phyloP scores from a whole-genome alignment of 2,888 invertebrate species.

The Agonopterix alstromeriana region DNA sequence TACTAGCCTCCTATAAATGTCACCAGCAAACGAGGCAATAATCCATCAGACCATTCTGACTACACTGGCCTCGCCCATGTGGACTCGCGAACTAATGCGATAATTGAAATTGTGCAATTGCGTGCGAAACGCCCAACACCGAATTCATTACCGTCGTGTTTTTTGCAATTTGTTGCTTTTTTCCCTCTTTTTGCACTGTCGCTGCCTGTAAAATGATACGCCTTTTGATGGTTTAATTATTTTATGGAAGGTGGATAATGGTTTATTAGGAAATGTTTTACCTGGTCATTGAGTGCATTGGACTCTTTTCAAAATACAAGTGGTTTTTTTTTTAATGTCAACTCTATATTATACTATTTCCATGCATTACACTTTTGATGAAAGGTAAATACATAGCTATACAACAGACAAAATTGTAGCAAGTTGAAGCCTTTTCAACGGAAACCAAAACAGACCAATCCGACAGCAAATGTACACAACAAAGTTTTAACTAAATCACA shows the following conservation, averaged over 20 bases:
- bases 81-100: conserved; percentile 47
- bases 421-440: not conserved
- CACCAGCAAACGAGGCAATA: conserved; percentile 23
- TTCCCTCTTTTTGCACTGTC: conserved; percentile 38
- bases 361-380: no score
- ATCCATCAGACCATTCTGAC: conserved; percentile 35
- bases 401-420: no score
- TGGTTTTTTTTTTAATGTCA: not conserved
- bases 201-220: conserved; percentile 46
- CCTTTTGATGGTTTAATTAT: conserved; percentile 57
- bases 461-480: not conserved
- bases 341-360: no score
- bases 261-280: conserved; percentile 33
- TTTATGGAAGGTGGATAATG: conserved; percentile 38
- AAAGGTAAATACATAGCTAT: no score
- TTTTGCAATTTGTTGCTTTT: conserved; percentile 49
- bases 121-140: conserved; percentile 68
- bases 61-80: conserved; percentile 21
- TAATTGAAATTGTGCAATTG: conserved; percentile 78
- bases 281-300: no score
- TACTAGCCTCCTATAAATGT: conserved; percentile 16
- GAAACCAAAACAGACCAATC: not conserved
- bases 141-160: conserved; percentile 68
- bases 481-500: not conserved
- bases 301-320: not conserved